These are phyloP conservation scores for Conger conger DNA, from an alignment of 2,113 vertebrate species.

Conservation along the genomic window DNA sequence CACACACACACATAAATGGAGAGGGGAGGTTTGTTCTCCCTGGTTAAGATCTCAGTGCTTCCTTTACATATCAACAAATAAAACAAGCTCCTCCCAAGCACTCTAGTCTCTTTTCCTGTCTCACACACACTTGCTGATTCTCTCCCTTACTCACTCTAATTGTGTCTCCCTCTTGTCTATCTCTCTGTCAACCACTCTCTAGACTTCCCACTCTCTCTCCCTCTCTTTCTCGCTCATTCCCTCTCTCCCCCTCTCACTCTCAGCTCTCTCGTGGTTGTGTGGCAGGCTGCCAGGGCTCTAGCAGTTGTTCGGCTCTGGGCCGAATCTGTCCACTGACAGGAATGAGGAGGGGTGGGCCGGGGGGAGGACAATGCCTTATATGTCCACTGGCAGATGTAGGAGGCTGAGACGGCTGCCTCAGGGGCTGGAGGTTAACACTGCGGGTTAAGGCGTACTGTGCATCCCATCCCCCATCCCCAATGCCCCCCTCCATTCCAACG, in stretches of 20 bases:
- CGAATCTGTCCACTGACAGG: slow-evolving; percentile 28
- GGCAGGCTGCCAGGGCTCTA: neutral
- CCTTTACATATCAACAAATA: neutral
- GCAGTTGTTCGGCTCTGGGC: slow-evolving; percentile 25
- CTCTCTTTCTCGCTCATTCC: slow-evolving; percentile 8
- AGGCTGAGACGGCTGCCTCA: slow-evolving; percentile 38
- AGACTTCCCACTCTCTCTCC: slow-evolving; percentile 4
- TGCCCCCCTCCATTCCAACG: neutral
- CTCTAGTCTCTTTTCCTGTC: neutral
- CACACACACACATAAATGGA: slow-evolving; percentile 6
- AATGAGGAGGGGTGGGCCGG: slow-evolving; percentile 27
- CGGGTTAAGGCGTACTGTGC: slow-evolving; percentile 31
- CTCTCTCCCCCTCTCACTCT: slow-evolving; percentile 15
- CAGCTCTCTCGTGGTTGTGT: slow-evolving; percentile 8
- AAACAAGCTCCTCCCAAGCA: slow-evolving; percentile 1
- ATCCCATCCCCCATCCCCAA: neutral
- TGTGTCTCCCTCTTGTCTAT: slow-evolving; percentile 3
- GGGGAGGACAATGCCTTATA: slow-evolving; percentile 45
- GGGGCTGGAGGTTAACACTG: slow-evolving; percentile 36
- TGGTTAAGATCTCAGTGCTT: neutral
- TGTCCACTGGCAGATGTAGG: slow-evolving; percentile 33
- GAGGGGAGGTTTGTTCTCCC: neutral
- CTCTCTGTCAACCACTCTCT: neutral
- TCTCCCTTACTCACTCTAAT: neutral
- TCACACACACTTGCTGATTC: neutral